Percentiles rank a stretch among this genome's conserved stretches.
phyloP scores from a whole-genome alignment of 2,113 vertebrate species.

The Hippocampus guttulatus region DNA sequence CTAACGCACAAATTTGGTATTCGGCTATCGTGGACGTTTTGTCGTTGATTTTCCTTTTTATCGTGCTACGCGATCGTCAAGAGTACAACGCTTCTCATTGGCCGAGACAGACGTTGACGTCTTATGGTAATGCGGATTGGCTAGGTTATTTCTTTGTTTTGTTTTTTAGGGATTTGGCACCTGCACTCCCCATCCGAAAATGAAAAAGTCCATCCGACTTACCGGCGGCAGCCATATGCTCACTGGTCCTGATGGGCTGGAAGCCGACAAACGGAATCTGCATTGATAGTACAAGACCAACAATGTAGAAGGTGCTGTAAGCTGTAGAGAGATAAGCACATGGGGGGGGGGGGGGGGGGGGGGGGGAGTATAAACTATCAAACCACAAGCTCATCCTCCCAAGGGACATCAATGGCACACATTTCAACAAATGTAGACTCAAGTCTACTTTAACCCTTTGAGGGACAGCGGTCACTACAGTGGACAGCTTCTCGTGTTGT shows the following conservation, averaged over 20 bases:
- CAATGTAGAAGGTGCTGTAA: slow-evolving; percentile 97
- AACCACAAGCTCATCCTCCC: slow-evolving; percentile 6
- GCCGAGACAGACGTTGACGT: too few relatives aligned
- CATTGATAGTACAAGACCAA: slow-evolving; percentile 95
- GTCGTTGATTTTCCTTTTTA: too few relatives aligned
- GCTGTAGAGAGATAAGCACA: slow-evolving; percentile 65
- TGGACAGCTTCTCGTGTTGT: too few relatives aligned
- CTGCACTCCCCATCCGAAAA: background rate
- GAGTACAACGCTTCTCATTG: too few relatives aligned
- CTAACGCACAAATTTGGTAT: too few relatives aligned
- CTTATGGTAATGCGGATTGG: too few relatives aligned
- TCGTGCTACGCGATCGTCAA: too few relatives aligned
- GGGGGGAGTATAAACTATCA: too few relatives aligned
- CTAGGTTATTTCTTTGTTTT: too few relatives aligned
- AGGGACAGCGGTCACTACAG: too few relatives aligned
- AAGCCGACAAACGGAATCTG: slow-evolving; percentile 97
- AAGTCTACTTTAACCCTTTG: background rate
- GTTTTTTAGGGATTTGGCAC: background rate
- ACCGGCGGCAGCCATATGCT: slow-evolving; percentile 98
- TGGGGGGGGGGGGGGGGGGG: background rate
- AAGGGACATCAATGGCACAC: slow-evolving; percentile 23
- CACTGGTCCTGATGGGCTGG: slow-evolving; percentile 95
- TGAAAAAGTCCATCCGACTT: slow-evolving; percentile 29
- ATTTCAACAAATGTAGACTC: background rate
- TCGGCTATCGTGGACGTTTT: too few relatives aligned